These are phyloP conservation scores for Andrena fulva DNA, from an alignment of 2,888 invertebrate genomes.

Conservation along the genomic window DNA sequence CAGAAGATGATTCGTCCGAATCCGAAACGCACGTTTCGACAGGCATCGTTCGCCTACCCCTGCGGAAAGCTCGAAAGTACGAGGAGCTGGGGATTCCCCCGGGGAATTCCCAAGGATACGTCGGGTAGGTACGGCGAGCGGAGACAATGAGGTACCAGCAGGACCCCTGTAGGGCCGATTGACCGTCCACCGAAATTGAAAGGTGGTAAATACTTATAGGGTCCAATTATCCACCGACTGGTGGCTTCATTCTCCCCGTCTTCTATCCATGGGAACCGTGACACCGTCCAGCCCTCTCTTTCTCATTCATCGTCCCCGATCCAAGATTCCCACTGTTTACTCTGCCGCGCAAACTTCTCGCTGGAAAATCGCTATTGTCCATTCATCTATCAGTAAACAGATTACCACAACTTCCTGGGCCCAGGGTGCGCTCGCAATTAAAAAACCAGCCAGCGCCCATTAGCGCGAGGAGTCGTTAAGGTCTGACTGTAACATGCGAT, in stretches of 20 bases:
- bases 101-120: slow-evolving; percentile 59
- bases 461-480: background rate
- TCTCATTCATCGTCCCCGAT: background rate
- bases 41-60: background rate
- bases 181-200: slow-evolving; percentile 68
- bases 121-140: slow-evolving; percentile 38
- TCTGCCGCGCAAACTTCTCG: background rate
- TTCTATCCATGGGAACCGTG: slow-evolving; percentile 43
- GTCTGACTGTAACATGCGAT: background rate
- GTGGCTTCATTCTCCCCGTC: slow-evolving; percentile 75
- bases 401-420: background rate
- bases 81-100: slow-evolving; percentile 66
- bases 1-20: slow-evolving; percentile 45
- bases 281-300: background rate
- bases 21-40: slow-evolving; percentile 71
- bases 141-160: slow-evolving; percentile 72
- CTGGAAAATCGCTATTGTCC: background rate
- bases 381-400: background rate
- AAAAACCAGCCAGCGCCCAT: background rate
- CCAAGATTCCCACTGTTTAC: background rate
- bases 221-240: slow-evolving; percentile 77
- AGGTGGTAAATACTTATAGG: slow-evolving; percentile 76
- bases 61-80: slow-evolving; percentile 17
- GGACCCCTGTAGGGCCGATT: slow-evolving; percentile 59
- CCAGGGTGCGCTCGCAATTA: background rate